Base-by-base conservation (phyloP, 2,797 vertebrate genomes). In the Yasuhikotakia modesta region DNA sequence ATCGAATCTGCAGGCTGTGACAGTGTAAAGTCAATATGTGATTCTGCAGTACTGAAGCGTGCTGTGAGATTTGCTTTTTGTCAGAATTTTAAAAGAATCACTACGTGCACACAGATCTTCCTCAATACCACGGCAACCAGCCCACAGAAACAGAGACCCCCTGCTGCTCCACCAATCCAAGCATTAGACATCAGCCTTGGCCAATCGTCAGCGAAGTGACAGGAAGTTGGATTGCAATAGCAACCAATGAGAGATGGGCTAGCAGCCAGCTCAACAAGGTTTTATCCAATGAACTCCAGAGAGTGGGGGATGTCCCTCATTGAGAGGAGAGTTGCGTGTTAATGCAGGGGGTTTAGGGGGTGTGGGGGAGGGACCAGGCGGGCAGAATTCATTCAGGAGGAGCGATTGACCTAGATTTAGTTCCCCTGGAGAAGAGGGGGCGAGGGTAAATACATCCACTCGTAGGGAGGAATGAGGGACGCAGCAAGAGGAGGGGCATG, bases 51-150 rank as follows among this genome's bases (percentile, higher is more conserved):
- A n/a, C 60, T 72, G 52, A 66, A 60, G 19, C 46, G 86, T 90
- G 86, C 84, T 82, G 76, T 81, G 85, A 87, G 86, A 91, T 87
- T 89, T 83, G 79, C 86, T 90, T 84, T 83, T 86, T 80, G 86
- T 88, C 86, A 89, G 87, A 70, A 91, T 92, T 92, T 91, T 88
- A 91, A 88, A 43, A 89, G 89, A 87, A 91, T 89, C 86, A 87
- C 85, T 84, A 66, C 89, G 86, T 88, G 89, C 88, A 83, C 86
- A 87, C 87, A 92, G 91, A 93, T 93, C 92, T 94, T 93, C 92
- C 92, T 90, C 89, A 91, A 92, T 90, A 88, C 92, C 92, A 93
- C 92, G 83, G 93, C 93, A 94, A 93, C 92, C 92, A 89, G 91
- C 89, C 91, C 91, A 89, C 91, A 90, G 93, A 93, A 92, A 93